Evolutionary conservation across 2,113 vertebrate genomes (phyloP), one percentile per base, ranked within the genome.

Genomic region (Platichthys stellatus): DNA sequence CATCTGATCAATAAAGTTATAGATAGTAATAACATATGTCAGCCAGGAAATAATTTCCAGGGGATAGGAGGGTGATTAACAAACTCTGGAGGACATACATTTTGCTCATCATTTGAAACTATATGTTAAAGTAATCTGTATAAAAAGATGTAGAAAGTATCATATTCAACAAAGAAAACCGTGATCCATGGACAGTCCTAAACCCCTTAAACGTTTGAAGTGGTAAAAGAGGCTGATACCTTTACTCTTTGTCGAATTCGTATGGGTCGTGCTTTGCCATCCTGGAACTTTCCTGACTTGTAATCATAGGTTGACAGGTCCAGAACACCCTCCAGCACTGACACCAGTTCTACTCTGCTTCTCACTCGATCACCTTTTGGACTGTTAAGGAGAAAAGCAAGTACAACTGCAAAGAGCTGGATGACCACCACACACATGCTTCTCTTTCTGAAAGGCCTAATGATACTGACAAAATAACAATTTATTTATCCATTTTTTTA

Each of bases 271-370:
- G 31, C 26, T 14, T 69, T 60, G 0, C 84, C 57, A 2, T 94
- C 87, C 6, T 88, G 54, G 47, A 97, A 92, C 64, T 85, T 84
- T 38, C 96, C 96, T 2, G 93, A 82, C 90, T 94, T 96, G 92
- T 94, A 97, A 45, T 97, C 94, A n/a, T 96, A 97, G 28, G 87
- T 66, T 7, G 92, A 84, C 49, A 97, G 76, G 81, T 97, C 95
- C 0, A 93, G 82, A 0, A 82, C 35, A 26, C 92, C 93, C 10
- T 92, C 93, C 63, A 96, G 28, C 69, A 93, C 90, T n/a, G 94
- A 93, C 0, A 75, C 57, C 69, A 97, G 88, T 56, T 97, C 96
- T 28, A 96, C 95, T 90, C 94, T 94, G 88, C 96, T 97, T 79
- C 96, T 94, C 61, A 96, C 91, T 71, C 95, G 92, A n/a, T 95